Percentiles rank a stretch among this genome's conserved stretches.
phyloP scores from a whole-genome alignment of 2,888 invertebrate species.

The Ptychoptera contaminata region DNA sequence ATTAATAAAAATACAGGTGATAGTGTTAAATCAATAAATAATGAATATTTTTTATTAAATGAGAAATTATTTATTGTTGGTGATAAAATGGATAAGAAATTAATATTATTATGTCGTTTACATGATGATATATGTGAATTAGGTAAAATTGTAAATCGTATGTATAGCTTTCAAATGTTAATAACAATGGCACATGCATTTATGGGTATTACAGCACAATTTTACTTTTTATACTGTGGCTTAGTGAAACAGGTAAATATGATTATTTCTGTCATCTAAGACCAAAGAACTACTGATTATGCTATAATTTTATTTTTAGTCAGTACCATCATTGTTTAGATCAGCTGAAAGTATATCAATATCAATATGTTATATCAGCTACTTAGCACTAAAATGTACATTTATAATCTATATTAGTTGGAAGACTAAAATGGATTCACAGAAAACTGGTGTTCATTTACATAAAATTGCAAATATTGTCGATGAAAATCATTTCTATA shows the following conservation, averaged over 20 bases:
- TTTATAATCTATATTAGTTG: constrained; percentile 29
- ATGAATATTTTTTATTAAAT: constrained; percentile 1
- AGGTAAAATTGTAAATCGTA: constrained; percentile 25
- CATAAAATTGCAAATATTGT: constrained; percentile 29
- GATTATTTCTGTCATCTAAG: no score
- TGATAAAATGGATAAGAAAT: constrained; percentile 24
- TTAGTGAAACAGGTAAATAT: constrained; percentile 22
- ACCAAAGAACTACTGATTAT: no score
- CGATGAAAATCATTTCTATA: constrained; percentile 27
- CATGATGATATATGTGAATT: constrained; percentile 32
- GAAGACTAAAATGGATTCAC: constrained; percentile 28
- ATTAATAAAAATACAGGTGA: no score
- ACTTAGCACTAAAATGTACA: constrained; percentile 28
- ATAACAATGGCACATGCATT: constrained; percentile 30
- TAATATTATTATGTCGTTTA: constrained; percentile 27
- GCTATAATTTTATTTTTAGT: constrained; percentile 3
- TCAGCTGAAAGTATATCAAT: constrained; percentile 26
- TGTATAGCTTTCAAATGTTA: constrained; percentile 29
- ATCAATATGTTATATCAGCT: constrained; percentile 21
- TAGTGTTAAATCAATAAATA: neutral
- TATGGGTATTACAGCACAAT: constrained; percentile 28
- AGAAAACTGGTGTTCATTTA: constrained; percentile 27
- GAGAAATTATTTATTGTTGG: constrained; percentile 20
- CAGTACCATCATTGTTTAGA: constrained; percentile 25
- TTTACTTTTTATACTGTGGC: constrained; percentile 29